These are phyloP conservation scores for Dinothrombium tinctorium DNA, from an alignment of 1,140 invertebrate genomes.

Conservation along the genomic window DNA sequence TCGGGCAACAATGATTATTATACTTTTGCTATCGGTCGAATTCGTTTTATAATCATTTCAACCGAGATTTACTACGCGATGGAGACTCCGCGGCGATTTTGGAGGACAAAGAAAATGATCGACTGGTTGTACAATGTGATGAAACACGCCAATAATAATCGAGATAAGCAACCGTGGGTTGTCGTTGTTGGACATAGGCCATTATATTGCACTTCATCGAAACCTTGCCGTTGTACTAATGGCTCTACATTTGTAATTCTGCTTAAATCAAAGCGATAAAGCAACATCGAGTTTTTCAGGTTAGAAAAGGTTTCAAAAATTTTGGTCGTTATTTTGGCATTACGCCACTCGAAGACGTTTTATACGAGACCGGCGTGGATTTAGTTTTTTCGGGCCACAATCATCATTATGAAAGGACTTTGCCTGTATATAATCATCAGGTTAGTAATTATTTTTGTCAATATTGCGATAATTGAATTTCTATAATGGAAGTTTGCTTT, in stretches of 20 bases:
- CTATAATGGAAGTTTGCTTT: too few relatives aligned
- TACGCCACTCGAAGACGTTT: slow-evolving; percentile 71
- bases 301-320: neutral
- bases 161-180: slow-evolving; percentile 61
- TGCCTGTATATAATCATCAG: slow-evolving; percentile 64
- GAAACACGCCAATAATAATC: slow-evolving; percentile 30
- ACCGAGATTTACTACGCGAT: slow-evolving; percentile 84
- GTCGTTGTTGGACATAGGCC: slow-evolving; percentile 79
- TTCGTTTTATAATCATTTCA: slow-evolving; percentile 69
- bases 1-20: slow-evolving; percentile 44
- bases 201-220: slow-evolving; percentile 69
- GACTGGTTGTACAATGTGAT: slow-evolving; percentile 68
- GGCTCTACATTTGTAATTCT: slow-evolving; percentile 1
- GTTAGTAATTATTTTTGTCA: too few relatives aligned
- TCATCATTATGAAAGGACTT: slow-evolving; percentile 78
- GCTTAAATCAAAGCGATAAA: neutral
- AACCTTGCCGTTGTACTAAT: slow-evolving; percentile 2
- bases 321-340: slow-evolving; percentile 26
- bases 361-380: slow-evolving; percentile 70
- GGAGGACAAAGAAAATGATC: too few relatives aligned
- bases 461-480: too few relatives aligned
- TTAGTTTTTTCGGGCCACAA: slow-evolving; percentile 82
- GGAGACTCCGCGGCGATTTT: slow-evolving; percentile 47
- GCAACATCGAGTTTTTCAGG: slow-evolving; percentile 19
- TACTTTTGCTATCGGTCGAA: slow-evolving; percentile 67